Base-by-base conservation (phyloP, 2,797 vertebrate genomes). In the Hypotaenidia philippensis region DNA sequence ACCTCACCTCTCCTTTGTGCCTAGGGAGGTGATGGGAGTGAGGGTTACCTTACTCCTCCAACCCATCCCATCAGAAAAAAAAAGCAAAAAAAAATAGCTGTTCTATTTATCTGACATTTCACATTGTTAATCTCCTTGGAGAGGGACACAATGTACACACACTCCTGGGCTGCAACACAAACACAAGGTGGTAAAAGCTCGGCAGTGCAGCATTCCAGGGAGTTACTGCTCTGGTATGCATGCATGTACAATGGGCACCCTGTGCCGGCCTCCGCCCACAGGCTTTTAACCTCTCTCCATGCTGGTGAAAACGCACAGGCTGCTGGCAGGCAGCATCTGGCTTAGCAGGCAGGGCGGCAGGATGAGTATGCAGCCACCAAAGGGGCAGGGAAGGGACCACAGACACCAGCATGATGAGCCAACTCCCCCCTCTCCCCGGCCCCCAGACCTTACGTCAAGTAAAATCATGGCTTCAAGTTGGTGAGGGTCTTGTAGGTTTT, bases 161-260 rank as follows among this genome's bases (percentile, higher is more conserved):
- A 13, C 93, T 71, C n/a, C 57, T 60, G 65, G 44, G 41, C 92
- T 78, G 64, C 81, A 95, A 86, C 93, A 94, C 92, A 90, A 95
- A 90, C 12, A 96, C 55, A 94, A 97, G 95, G 96, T 95, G 94
- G 93, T 97, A 95, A 96, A 93, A 63, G n/a, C 85, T 96, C 61
- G 2, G 91, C 16, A 5, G 83, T 96, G 93, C 96, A 96, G 94
- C 96, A 97, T 97, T 97, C 96, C 96, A 96, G 96, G 88, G 97
- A 96, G 95, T 47, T 90, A 91, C 96, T 92, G 85, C 94, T 96
- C 85, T 94, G 72, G 89, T 96, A 96, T 97, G 93, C 87, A 88
- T 5, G 34, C 63, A 76, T 90, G 94, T 76, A 50, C 97, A 98
- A 97, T 96, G 95, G 94, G 92, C 83, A 95, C 94, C 93, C 93